Conservation (phyloP, 2,888 invertebrate species). For the Hirtodrosophila cameraria region DNA sequence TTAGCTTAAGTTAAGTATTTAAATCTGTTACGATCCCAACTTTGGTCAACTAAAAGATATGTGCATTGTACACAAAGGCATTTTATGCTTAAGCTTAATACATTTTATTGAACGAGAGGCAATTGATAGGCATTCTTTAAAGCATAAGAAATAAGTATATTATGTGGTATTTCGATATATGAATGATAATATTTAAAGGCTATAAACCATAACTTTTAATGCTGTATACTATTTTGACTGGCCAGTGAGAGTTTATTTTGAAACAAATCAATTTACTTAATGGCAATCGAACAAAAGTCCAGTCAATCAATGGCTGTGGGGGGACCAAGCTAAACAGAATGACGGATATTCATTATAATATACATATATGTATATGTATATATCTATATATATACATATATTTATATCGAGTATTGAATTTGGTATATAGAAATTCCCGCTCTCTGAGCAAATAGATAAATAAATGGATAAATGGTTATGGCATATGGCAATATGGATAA, state of each 20-base stretch:
- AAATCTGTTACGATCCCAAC: too few relatives aligned
- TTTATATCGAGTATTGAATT: constrained; percentile 1
- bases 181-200: constrained; percentile 11
- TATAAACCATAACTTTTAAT: constrained; percentile 35
- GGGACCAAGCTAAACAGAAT: constrained; percentile 47
- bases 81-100: too few relatives aligned
- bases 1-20: too few relatives aligned
- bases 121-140: too few relatives aligned
- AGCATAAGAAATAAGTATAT: too few relatives aligned
- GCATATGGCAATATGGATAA: constrained; percentile 20
- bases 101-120: too few relatives aligned
- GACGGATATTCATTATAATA: constrained; percentile 20
- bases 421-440: constrained; percentile 5
- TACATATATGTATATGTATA: constrained; percentile 1
- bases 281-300: constrained; percentile 45
- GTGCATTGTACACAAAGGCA: too few relatives aligned
- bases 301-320: constrained; percentile 41
- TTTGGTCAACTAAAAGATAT: too few relatives aligned
- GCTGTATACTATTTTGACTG: constrained; percentile 30
- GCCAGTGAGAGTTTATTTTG: constrained; percentile 30
- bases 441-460: constrained; percentile 6
- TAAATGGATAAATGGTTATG: constrained; percentile 33
- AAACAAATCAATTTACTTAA: constrained; percentile 54
- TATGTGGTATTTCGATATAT: too few relatives aligned
- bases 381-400: not conserved